Evolutionary conservation across 1,140 invertebrate genomes (phyloP).

Genomic region (Harpegnathos saltator): DNA sequence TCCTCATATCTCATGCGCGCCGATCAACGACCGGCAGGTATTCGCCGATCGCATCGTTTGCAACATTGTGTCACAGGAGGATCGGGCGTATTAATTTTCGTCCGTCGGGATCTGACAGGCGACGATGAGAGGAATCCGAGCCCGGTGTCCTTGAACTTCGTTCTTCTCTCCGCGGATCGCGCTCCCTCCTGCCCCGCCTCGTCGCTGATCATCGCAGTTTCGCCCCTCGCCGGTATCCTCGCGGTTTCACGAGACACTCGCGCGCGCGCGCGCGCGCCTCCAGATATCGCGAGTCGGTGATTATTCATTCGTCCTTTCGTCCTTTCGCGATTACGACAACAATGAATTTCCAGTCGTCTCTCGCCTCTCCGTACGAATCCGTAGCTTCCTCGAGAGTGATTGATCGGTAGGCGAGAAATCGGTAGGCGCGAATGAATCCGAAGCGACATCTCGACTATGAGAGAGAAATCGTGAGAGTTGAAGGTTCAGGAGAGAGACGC

Average conservation of each 20-base stretch:
- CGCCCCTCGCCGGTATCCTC: too few species aligned
- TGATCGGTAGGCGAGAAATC: too few species aligned
- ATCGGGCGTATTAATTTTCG: slow-evolving; percentile 57
- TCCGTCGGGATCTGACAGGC: slow-evolving; percentile 42
- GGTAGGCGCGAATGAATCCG: too few species aligned
- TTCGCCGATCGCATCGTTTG: slow-evolving; percentile 55
- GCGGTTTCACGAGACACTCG: too few species aligned
- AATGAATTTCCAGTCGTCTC: too few species aligned
- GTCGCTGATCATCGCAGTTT: too few species aligned
- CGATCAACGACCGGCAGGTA: slow-evolving; percentile 42
- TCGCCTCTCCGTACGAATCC: too few species aligned
- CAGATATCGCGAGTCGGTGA: slow-evolving; percentile 9
- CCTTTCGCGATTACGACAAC: not conserved
- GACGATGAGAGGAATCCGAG: slow-evolving; percentile 54
- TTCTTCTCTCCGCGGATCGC: slow-evolving; percentile 10
- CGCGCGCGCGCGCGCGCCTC: too few species aligned
- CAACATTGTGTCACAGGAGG: slow-evolving; percentile 60
- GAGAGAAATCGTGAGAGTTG: too few species aligned
- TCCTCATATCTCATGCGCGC: slow-evolving; percentile 53
- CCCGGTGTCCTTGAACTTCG: slow-evolving; percentile 51
- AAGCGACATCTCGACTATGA: too few species aligned
- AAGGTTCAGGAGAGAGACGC: too few species aligned
- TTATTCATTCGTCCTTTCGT: slow-evolving; percentile 28
- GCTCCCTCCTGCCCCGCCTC: not conserved
- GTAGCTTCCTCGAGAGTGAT: too few species aligned